Percentiles rank a stretch among this genome's conserved stretches.
Conservation (phyloP, 2,797 vertebrate genomes). For the Neoniphon sammara region DNA sequence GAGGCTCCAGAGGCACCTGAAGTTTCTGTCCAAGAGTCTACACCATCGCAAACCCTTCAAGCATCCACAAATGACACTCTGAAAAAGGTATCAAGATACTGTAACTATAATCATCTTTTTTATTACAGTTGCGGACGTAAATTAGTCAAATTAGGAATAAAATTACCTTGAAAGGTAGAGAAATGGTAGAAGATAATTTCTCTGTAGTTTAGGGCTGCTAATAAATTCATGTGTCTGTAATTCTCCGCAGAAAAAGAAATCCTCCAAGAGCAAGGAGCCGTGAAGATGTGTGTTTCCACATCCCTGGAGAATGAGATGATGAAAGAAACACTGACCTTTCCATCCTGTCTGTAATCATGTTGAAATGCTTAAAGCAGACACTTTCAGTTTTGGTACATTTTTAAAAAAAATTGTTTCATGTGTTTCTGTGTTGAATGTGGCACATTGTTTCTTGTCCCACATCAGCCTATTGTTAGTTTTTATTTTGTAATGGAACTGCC, state of each 20-base stretch:
- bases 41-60: slow-evolving; percentile 15
- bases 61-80: slow-evolving; percentile 23
- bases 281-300: slow-evolving; percentile 28
- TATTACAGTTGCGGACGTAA: no score
- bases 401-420: background rate
- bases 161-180: no score
- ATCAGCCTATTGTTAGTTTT: slow-evolving; percentile 2
- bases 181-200: background rate
- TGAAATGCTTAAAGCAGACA: background rate
- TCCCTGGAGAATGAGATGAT: background rate
- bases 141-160: no score
- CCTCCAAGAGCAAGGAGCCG: slow-evolving; percentile 39
- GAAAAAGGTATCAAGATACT: slow-evolving; percentile 71
- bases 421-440: background rate
- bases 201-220: background rate
- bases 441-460: background rate
- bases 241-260: slow-evolving; percentile 71
- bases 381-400: slow-evolving; percentile 34
- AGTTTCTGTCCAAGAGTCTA: background rate
- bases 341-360: background rate
- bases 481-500: background rate
- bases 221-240: background rate
- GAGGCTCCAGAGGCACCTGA: slow-evolving; percentile 39
- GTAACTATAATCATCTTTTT: background rate
- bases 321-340: background rate